A percentile compares a stretch with the other conserved stretches of the same genome.
These are phyloP conservation scores for Encarsia formosa DNA, from an alignment of 2,888 invertebrate genomes.

Conservation along the genomic window DNA sequence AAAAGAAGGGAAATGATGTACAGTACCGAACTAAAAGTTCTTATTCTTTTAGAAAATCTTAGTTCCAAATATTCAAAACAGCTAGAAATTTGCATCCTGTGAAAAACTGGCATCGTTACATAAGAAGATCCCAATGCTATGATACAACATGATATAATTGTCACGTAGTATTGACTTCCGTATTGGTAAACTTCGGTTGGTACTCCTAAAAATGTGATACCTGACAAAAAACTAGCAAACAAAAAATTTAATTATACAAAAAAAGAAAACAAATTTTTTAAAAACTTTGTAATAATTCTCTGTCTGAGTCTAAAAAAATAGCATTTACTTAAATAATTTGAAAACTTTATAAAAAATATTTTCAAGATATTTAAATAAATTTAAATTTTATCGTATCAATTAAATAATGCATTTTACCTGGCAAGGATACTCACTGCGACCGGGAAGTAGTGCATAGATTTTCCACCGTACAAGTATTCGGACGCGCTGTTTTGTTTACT, in stretches of 20 bases:
- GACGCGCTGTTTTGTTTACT: conserved; percentile 59
- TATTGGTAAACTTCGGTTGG: conserved; percentile 72
- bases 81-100: conserved; percentile 66
- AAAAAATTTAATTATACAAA: too few species aligned
- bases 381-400: too few species aligned
- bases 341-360: background rate
- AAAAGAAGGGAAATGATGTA: conserved; percentile 60
- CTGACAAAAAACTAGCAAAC: conserved; percentile 47
- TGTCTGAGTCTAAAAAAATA: too few species aligned
- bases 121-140: conserved; percentile 51
- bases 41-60: conserved; percentile 59
- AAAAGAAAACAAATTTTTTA: too few species aligned
- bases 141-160: conserved; percentile 54
- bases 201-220: conserved; percentile 69
- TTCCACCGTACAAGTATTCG: conserved; percentile 70
- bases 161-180: conserved; percentile 63
- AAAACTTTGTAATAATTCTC: too few species aligned
- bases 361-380: too few species aligned
- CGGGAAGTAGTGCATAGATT: conserved; percentile 68
- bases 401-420: conserved; percentile 57
- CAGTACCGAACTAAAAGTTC: conserved; percentile 59
- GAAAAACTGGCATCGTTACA: conserved; percentile 64
- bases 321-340: background rate
- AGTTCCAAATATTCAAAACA: conserved; percentile 67
- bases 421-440: conserved; percentile 71